phyloP scores from a whole-genome alignment of 2,797 vertebrate genomes.

The Sebastes oblongus region DNA sequence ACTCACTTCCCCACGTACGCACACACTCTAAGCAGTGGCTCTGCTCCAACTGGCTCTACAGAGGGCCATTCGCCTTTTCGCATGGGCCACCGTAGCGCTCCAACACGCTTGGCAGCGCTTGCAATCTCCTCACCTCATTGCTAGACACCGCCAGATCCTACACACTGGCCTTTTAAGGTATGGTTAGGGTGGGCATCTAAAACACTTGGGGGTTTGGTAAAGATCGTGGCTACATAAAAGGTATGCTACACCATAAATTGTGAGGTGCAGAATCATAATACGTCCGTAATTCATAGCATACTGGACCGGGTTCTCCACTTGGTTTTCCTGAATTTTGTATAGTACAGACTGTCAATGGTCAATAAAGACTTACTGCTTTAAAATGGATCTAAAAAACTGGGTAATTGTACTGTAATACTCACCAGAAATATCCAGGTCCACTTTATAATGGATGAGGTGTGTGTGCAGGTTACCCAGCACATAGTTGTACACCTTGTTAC shows the following conservation, averaged over 20 bases:
- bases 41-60: too few relatives aligned
- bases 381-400: background rate
- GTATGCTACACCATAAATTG: background rate
- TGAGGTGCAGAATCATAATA: background rate
- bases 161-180: background rate
- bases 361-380: background rate
- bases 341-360: background rate
- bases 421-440: conserved; percentile 95
- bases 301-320: background rate
- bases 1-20: too few relatives aligned
- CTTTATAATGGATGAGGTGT: conserved; percentile 92
- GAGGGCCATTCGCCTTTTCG: too few relatives aligned
- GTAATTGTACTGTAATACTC: conserved; percentile 11
- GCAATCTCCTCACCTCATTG: too few relatives aligned
- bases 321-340: background rate
- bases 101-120: too few relatives aligned
- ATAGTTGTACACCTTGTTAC: conserved; percentile 85
- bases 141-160: too few relatives aligned
- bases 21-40: too few relatives aligned
- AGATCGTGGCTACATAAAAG: background rate
- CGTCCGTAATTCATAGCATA: background rate
- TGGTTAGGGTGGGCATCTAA: background rate
- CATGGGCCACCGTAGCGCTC: too few relatives aligned
- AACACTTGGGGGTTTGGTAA: background rate
- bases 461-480: conserved; percentile 95